These are phyloP conservation scores for Ascidia mentula DNA, from an alignment of 23 tunicate species.

Conservation along the genomic window DNA sequence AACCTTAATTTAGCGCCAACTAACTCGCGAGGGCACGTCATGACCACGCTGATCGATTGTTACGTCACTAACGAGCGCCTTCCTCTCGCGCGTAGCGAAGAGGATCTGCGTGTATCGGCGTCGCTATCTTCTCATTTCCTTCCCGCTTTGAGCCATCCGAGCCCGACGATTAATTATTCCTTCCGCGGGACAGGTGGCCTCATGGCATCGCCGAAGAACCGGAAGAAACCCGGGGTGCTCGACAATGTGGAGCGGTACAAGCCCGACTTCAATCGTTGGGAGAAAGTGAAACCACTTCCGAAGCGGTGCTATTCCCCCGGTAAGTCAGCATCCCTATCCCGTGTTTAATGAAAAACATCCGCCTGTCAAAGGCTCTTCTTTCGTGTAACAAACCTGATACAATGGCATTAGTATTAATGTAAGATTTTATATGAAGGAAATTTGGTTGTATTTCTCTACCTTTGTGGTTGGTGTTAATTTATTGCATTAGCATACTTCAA, in stretches of 20 bases:
- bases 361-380: too few species aligned
- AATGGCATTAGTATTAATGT: too few species aligned
- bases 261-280: slow-evolving; percentile 87
- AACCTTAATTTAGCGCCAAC: too few species aligned
- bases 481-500: too few species aligned
- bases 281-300: slow-evolving; percentile 84
- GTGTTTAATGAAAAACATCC: background rate
- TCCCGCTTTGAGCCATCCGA: background rate
- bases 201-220: slow-evolving; percentile 92
- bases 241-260: slow-evolving; percentile 83
- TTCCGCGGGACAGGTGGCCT: slow-evolving; percentile 64
- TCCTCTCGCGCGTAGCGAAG: background rate
- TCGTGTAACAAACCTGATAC: too few species aligned
- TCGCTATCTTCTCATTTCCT: background rate
- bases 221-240: slow-evolving; percentile 87
- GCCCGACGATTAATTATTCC: slow-evolving; percentile 7
- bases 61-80: background rate
- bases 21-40: too few species aligned
- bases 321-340: slow-evolving; percentile 1
- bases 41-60: background rate
- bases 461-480: too few species aligned
- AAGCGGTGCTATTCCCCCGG: slow-evolving; percentile 96
- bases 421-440: too few species aligned
- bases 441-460: too few species aligned
- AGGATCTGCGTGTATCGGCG: background rate